These are phyloP conservation scores for Thamnophis elegans DNA, from an alignment of 2,797 vertebrate species.

Conservation along the genomic window DNA sequence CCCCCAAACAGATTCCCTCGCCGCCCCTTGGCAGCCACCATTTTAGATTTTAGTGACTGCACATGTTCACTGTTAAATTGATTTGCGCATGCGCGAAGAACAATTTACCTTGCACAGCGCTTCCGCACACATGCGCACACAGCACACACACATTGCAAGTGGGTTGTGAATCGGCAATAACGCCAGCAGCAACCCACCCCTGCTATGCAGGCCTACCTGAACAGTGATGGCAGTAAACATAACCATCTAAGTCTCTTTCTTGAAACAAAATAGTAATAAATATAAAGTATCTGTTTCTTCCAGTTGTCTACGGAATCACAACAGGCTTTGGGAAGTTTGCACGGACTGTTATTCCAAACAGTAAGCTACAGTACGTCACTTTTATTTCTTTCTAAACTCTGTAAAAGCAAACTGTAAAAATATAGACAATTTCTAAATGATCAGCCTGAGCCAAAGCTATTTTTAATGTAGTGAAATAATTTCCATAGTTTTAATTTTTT, in stretches of 20 bases:
- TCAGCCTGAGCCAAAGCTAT: background rate
- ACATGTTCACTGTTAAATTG: too few relatives aligned
- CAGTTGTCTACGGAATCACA: constrained; percentile 98
- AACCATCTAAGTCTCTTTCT: background rate
- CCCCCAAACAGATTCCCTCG: too few relatives aligned
- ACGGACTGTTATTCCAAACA: constrained; percentile 89
- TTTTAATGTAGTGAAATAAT: background rate
- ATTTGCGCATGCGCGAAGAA: too few relatives aligned
- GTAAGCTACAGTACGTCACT: constrained; percentile 85
- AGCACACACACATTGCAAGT: too few relatives aligned
- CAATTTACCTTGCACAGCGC: too few relatives aligned
- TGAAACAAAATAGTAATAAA: background rate
- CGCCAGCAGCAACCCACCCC: too few relatives aligned
- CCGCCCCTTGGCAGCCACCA: too few relatives aligned
- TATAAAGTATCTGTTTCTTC: constrained; percentile 33
- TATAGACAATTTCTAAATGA: fast-evolving
- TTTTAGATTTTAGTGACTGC: too few relatives aligned
- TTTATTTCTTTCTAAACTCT: background rate
- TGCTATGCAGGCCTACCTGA: background rate
- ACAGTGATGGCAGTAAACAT: background rate
- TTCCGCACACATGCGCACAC: too few relatives aligned
- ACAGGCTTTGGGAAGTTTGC: constrained; percentile 99
- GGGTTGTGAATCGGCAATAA: too few relatives aligned
- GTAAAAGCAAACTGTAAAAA: background rate
- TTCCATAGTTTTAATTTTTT: background rate